A percentile compares a stretch with the other conserved stretches of the same genome.
These are phyloP conservation scores for Stenodema calcarata DNA, from an alignment of 2,888 invertebrate genomes.

Conservation along the genomic window DNA sequence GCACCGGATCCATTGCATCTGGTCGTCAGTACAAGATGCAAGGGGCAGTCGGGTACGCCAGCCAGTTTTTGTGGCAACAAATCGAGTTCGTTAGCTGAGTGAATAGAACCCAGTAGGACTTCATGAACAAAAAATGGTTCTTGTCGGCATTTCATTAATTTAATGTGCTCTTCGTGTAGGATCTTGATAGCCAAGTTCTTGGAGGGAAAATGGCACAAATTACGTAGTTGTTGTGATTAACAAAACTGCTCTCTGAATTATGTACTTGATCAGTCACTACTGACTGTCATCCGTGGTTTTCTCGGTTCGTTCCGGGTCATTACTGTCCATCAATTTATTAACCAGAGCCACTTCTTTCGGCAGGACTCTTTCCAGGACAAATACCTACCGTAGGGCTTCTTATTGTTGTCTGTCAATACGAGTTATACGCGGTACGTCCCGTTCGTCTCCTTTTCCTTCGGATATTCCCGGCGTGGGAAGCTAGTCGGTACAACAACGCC, in stretches of 20 bases:
- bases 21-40: neutral
- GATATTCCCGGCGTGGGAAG: neutral
- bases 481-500: neutral
- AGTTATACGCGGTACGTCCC: neutral
- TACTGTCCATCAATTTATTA: too few relatives aligned
- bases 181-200: neutral
- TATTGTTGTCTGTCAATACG: neutral
- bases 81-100: neutral
- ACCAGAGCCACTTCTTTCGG: too few relatives aligned
- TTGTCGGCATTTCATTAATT: neutral
- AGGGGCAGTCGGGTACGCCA: neutral
- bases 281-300: too few relatives aligned
- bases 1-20: neutral
- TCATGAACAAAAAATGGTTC: neutral
- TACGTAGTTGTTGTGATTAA: too few relatives aligned
- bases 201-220: neutral
- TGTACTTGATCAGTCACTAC: too few relatives aligned
- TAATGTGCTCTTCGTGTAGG: neutral
- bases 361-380: too few relatives aligned
- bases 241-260: too few relatives aligned
- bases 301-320: too few relatives aligned
- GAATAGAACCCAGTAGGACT: neutral
- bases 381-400: neutral
- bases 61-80: neutral
- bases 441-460: neutral